Percentiles rank a stretch among this genome's conserved stretches.
phyloP scores from a whole-genome alignment of 2,113 vertebrate genomes.

The Strix uralensis region DNA sequence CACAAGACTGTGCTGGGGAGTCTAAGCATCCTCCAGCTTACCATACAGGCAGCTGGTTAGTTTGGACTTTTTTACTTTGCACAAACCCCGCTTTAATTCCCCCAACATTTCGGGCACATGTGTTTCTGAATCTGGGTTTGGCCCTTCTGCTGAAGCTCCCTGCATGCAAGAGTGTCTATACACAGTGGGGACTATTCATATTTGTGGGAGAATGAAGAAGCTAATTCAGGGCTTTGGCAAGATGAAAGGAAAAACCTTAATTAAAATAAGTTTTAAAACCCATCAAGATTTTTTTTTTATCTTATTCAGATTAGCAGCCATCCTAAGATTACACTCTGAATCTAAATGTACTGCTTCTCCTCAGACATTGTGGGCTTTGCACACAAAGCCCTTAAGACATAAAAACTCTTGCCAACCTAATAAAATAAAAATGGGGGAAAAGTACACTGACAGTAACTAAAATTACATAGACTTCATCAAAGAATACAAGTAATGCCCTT shows the following conservation, averaged over 20 bases:
- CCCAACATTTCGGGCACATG: accelerated
- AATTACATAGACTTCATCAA: not conserved
- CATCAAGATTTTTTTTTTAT: not conserved
- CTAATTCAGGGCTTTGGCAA: conserved; percentile 32
- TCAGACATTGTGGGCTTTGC: not conserved
- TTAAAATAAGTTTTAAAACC: conserved; percentile 60
- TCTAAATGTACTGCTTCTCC: not conserved
- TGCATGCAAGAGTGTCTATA: accelerated
- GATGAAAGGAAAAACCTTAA: conserved; percentile 57
- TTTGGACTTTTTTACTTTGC: not conserved
- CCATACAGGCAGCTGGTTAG: not conserved
- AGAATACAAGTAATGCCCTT: not conserved
- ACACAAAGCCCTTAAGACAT: not conserved
- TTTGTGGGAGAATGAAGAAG: conserved; percentile 18
- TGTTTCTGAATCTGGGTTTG: not conserved
- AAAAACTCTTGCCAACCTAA: not conserved
- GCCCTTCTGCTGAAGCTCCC: not conserved
- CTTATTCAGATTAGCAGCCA: conserved; percentile 48
- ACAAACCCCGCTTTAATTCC: not conserved
- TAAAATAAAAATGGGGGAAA: not conserved
- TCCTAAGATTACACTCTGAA: not conserved
- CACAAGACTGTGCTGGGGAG: not conserved
- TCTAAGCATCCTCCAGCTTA: not conserved
- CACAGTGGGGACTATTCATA: not conserved
- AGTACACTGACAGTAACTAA: not conserved